A percentile compares a stretch with the other conserved stretches of the same genome.
phyloP scores from a whole-genome alignment of 2,888 invertebrate species.

The Campaea margaritaria region DNA sequence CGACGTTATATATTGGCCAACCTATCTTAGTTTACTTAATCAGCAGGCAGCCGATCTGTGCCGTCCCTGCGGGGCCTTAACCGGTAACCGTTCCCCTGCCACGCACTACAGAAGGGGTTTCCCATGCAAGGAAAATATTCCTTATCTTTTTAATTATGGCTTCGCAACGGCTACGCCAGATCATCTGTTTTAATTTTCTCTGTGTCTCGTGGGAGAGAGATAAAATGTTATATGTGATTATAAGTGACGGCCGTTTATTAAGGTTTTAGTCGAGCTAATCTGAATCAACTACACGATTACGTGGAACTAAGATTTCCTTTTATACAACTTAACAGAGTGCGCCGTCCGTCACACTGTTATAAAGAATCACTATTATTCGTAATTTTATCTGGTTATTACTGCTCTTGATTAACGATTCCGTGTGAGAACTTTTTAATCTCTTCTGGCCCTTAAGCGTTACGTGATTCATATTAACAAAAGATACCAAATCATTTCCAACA shows the following conservation, averaged over 20 bases:
- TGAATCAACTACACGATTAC: neutral
- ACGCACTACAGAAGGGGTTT: constrained; percentile 69
- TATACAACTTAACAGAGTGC: no score
- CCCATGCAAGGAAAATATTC: constrained; percentile 78
- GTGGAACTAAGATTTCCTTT: no score
- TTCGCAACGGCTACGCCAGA: constrained; percentile 72
- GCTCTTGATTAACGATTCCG: no score
- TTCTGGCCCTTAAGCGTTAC: no score
- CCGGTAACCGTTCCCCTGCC: constrained; percentile 70
- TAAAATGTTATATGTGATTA: constrained; percentile 44
- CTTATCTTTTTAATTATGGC: constrained; percentile 85
- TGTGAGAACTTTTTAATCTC: no score
- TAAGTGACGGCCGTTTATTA: constrained; percentile 29
- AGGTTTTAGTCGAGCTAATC: constrained; percentile 16
- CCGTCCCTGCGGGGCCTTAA: constrained; percentile 77
- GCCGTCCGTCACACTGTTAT: no score
- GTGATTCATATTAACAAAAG: no score
- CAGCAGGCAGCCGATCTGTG: constrained; percentile 73
- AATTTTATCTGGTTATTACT: no score
- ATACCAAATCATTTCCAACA: no score
- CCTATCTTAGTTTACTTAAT: constrained; percentile 85
- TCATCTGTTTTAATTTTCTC: constrained; percentile 83
- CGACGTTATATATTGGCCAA: constrained; percentile 78
- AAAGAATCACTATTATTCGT: no score
- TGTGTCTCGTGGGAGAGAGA: constrained; percentile 64